Conservation (phyloP, 2,113 vertebrate species). For the Psephotus haematonotus region DNA sequence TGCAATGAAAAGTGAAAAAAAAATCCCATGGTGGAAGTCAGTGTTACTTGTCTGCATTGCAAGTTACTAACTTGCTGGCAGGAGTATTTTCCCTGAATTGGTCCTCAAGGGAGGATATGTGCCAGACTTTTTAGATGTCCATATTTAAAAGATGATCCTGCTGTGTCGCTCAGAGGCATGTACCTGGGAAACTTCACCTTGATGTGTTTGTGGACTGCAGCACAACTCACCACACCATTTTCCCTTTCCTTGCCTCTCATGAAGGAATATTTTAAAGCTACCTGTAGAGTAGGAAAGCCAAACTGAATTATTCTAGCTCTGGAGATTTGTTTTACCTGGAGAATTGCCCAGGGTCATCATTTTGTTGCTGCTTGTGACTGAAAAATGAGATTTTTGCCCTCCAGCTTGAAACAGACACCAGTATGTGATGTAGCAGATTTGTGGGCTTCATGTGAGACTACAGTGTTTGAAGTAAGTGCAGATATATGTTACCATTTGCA, state of each 20-base stretch:
- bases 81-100: not conserved
- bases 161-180: not conserved
- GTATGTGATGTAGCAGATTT: not conserved
- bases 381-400: not conserved
- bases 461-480: not conserved
- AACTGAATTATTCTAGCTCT: not conserved
- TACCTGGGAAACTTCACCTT: not conserved
- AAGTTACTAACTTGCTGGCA: not conserved
- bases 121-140: not conserved
- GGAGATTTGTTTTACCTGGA: not conserved
- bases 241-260: not conserved
- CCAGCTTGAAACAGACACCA: not conserved
- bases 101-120: not conserved
- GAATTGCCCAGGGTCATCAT: not conserved
- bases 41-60: not conserved
- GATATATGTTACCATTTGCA: accelerated
- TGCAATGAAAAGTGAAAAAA: not conserved
- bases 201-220: not conserved
- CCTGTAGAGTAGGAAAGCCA: not conserved
- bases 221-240: not conserved
- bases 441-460: not conserved
- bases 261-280: not conserved
- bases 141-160: not conserved
- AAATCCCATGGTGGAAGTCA: not conserved
- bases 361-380: not conserved